Percentiles rank a stretch among this genome's conserved stretches.
phyloP scores from a whole-genome alignment of 2,113 vertebrate genomes.

The Lampris megalopsis region DNA sequence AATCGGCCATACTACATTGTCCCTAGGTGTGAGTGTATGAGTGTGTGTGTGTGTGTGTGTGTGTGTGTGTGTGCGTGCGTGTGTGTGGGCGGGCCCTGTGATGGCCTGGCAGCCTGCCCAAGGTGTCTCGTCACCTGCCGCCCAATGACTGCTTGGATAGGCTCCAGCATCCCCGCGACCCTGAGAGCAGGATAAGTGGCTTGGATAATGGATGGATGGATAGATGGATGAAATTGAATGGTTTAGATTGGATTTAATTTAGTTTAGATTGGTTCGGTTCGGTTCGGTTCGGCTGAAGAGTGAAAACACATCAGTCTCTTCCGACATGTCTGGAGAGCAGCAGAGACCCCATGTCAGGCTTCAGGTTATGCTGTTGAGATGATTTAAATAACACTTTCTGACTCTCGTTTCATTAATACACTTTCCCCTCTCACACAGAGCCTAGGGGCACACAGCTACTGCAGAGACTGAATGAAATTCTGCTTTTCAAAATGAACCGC shows the following conservation, averaged over 20 bases:
- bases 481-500: conserved; percentile 77
- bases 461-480: conserved; percentile 72
- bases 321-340: conserved; percentile 51
- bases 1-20: too few species aligned
- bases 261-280: conserved; percentile 46
- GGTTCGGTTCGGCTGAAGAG: conserved; percentile 35
- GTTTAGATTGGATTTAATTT: conserved; percentile 17
- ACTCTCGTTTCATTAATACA: conserved; percentile 78
- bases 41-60: too few species aligned
- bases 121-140: too few species aligned
- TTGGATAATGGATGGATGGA: too few species aligned
- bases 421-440: conserved; percentile 61
- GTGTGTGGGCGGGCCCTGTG: too few species aligned
- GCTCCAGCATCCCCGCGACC: too few species aligned
- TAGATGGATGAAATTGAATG: too few species aligned
- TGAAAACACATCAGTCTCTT: conserved; percentile 40
- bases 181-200: too few species aligned
- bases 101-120: too few species aligned
- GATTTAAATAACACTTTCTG: conserved; percentile 81
- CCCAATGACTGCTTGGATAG: too few species aligned
- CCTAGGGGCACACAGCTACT: conserved; percentile 67
- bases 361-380: conserved; percentile 71
- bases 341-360: conserved; percentile 57
- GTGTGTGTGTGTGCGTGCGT: too few species aligned
- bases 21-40: too few species aligned